phyloP scores from a whole-genome alignment of 1,140 invertebrate genomes.

The Drosophila ercepeae region DNA sequence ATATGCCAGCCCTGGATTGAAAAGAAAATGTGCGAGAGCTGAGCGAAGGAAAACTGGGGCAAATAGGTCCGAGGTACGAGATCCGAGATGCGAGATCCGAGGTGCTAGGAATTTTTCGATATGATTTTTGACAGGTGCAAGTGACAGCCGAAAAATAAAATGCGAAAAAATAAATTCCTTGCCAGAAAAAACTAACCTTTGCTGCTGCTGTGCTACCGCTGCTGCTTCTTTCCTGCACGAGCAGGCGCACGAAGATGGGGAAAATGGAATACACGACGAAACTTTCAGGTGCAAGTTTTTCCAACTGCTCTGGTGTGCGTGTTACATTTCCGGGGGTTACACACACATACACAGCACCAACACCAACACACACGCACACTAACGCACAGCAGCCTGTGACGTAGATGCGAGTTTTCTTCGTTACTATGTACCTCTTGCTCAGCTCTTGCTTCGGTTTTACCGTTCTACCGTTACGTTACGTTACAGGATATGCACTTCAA shows the following conservation, averaged over 20 bases:
- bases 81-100: too few species aligned
- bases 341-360: constrained; percentile 28
- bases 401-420: constrained; percentile 56
- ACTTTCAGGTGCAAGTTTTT: constrained; percentile 82
- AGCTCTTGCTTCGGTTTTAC: background rate
- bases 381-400: constrained; percentile 57
- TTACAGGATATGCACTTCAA: constrained; percentile 30
- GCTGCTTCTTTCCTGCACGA: constrained; percentile 42
- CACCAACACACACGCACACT: constrained; percentile 50
- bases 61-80: constrained; percentile 45
- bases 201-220: constrained; percentile 40
- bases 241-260: constrained; percentile 49
- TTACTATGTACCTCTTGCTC: background rate
- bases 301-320: constrained; percentile 51
- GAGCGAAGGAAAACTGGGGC: constrained; percentile 61
- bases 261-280: constrained; percentile 46
- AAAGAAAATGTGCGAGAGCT: constrained; percentile 1
- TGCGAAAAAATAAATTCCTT: background rate
- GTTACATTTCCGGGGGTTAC: constrained; percentile 79
- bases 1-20: constrained; percentile 62
- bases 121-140: constrained; percentile 65
- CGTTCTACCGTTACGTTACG: too few species aligned
- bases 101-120: constrained; percentile 40
- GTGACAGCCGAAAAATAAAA: background rate
- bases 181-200: constrained; percentile 70